Conservation (phyloP, 2,888 invertebrate genomes). For the Amblyteles armatorius region DNA sequence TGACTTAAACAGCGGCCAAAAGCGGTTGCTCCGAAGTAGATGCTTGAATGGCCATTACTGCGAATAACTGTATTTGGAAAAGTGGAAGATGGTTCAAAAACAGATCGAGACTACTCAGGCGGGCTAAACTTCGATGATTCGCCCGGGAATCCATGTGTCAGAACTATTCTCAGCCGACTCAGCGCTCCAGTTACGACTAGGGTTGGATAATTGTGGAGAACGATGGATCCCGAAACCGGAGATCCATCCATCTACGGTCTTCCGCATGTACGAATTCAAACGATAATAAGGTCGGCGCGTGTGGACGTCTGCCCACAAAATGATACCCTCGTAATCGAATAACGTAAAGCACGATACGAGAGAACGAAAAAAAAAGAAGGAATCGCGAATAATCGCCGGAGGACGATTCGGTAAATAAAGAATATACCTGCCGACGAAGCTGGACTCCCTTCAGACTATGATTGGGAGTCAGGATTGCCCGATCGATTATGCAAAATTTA, state of each 20-base stretch:
- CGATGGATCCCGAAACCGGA: neutral
- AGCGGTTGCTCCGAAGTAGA: neutral
- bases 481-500: constrained; percentile 72
- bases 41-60: neutral
- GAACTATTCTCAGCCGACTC: neutral
- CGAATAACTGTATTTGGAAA: constrained; percentile 21
- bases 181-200: constrained; percentile 1
- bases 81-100: constrained; percentile 8
- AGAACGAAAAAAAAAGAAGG: constrained; percentile 44
- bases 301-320: constrained; percentile 38
- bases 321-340: constrained; percentile 33
- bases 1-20: neutral
- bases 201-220: constrained; percentile 25
- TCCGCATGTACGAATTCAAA: constrained; percentile 4
- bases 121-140: neutral
- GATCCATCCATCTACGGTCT: neutral
- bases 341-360: neutral
- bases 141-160: neutral
- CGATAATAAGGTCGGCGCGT: constrained; percentile 41
- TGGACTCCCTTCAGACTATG: constrained; percentile 42
- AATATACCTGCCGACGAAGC: constrained; percentile 52
- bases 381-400: constrained; percentile 54
- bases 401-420: constrained; percentile 60
- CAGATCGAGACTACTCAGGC: neutral
- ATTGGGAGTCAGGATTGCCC: constrained; percentile 58